Conservation (phyloP, 2,113 vertebrate genomes). For the Scolopax mira region DNA sequence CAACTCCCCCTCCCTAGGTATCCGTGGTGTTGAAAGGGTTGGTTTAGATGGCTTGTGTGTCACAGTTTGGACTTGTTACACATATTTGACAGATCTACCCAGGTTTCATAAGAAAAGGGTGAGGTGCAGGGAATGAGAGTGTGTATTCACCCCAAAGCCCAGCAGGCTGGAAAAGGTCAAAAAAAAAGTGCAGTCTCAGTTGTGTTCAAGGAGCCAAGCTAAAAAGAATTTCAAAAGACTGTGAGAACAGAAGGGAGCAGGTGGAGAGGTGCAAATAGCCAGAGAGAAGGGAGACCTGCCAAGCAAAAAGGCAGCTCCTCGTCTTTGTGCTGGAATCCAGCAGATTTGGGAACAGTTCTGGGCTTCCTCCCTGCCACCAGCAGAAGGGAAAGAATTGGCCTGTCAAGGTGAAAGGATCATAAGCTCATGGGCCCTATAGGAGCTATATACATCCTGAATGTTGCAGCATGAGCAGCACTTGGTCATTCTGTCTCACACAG, state of each 20-base stretch:
- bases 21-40: accelerated
- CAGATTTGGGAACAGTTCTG: neutral
- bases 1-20: neutral
- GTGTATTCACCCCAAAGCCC: neutral
- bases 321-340: neutral
- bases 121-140: neutral
- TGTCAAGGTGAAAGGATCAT: accelerated
- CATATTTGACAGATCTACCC: neutral
- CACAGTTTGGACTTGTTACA: neutral
- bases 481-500: neutral
- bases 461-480: neutral
- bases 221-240: neutral
- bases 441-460: neutral
- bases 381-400: neutral
- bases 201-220: neutral
- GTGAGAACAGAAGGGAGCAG: neutral
- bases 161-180: neutral
- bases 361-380: neutral
- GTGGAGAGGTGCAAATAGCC: neutral
- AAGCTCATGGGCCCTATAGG: accelerated
- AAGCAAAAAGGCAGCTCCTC: neutral
- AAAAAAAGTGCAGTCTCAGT: neutral
- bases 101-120: neutral
- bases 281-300: neutral
- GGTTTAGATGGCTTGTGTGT: neutral